Percentiles rank a stretch among this genome's conserved stretches.
phyloP scores from a whole-genome alignment of 2,797 vertebrate species.

The Sebastes glaucus region DNA sequence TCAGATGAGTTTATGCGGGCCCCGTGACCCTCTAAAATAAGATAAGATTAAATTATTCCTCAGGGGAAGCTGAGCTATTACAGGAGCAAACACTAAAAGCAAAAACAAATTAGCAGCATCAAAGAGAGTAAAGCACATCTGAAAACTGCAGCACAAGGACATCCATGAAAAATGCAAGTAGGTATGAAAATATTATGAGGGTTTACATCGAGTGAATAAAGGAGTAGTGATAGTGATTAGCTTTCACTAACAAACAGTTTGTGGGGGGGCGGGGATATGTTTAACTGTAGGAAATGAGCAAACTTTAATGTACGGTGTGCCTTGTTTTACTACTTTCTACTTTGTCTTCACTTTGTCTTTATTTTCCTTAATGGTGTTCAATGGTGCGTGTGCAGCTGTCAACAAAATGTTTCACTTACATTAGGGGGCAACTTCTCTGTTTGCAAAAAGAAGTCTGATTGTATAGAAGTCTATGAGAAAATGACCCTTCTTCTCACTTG shows the following conservation, averaged over 20 bases:
- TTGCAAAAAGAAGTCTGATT: no score
- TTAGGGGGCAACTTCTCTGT: no score
- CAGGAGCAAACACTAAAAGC: slow-evolving; percentile 40
- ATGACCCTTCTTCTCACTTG: no score
- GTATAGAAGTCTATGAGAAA: no score
- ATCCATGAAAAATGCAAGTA: slow-evolving; percentile 3
- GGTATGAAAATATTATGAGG: neutral
- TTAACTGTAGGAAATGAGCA: neutral
- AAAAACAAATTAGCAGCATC: slow-evolving; percentile 43
- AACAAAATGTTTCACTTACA: neutral
- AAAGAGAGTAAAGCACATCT: neutral
- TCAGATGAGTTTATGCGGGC: slow-evolving; percentile 32
- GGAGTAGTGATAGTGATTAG: neutral
- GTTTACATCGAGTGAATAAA: slow-evolving; percentile 1
- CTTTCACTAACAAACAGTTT: neutral
- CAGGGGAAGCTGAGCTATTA: slow-evolving; percentile 42
- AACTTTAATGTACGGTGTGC: neutral
- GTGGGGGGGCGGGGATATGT: neutral
- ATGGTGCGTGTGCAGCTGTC: neutral
- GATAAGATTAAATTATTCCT: slow-evolving; percentile 58
- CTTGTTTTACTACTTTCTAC: neutral
- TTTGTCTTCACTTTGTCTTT: neutral
- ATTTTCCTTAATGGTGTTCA: neutral
- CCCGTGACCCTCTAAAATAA: slow-evolving; percentile 12
- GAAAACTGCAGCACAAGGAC: neutral